phyloP scores from a whole-genome alignment of 2,113 vertebrate genomes.

The Corythoichthys haematopterus region DNA sequence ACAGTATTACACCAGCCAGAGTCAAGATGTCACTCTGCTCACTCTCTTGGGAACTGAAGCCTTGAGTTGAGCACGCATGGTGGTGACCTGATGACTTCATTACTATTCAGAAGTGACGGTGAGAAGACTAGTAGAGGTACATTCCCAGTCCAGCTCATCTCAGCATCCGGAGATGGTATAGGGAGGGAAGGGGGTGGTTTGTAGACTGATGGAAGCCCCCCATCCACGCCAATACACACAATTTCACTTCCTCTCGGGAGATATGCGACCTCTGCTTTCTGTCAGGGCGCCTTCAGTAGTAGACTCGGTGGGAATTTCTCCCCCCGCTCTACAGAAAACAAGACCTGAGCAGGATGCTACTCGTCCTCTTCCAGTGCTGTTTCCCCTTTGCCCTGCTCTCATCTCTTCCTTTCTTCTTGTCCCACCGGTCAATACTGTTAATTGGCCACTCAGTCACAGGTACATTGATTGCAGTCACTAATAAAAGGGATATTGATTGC shows the following conservation, averaged over 20 bases:
- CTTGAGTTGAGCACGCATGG: slow-evolving; percentile 28
- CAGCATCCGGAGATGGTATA: slow-evolving; percentile 35
- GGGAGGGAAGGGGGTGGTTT: slow-evolving; percentile 21
- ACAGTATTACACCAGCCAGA: slow-evolving; percentile 12
- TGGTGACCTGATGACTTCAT: slow-evolving; percentile 60
- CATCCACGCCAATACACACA: slow-evolving; percentile 34
- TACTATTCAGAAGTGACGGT: slow-evolving; percentile 63
- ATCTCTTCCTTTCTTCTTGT: slow-evolving; percentile 31
- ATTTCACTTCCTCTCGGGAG: slow-evolving; percentile 73
- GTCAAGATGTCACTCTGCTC: slow-evolving; percentile 19
- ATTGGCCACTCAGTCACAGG: slow-evolving; percentile 81
- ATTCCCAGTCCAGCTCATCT: slow-evolving; percentile 68
- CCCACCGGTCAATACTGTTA: slow-evolving; percentile 75
- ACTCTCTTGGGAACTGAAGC: slow-evolving; percentile 32
- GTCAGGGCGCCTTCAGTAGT: slow-evolving; percentile 77
- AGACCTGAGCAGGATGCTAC: slow-evolving; percentile 71
- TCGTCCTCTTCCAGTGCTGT: slow-evolving; percentile 47
- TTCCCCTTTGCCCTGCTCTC: slow-evolving; percentile 50
- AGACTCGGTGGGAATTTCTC: slow-evolving; percentile 84
- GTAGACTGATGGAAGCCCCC: slow-evolving; percentile 31
- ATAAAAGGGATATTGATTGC: slow-evolving; percentile 85
- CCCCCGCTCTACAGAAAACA: slow-evolving; percentile 69
- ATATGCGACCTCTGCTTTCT: slow-evolving; percentile 87
- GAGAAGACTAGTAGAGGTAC: slow-evolving; percentile 61
- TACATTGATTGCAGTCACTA: slow-evolving; percentile 82